phyloP scores from a whole-genome alignment of 53 echinoderm and acorn worm genomes.

The Patiria pectinifera region DNA sequence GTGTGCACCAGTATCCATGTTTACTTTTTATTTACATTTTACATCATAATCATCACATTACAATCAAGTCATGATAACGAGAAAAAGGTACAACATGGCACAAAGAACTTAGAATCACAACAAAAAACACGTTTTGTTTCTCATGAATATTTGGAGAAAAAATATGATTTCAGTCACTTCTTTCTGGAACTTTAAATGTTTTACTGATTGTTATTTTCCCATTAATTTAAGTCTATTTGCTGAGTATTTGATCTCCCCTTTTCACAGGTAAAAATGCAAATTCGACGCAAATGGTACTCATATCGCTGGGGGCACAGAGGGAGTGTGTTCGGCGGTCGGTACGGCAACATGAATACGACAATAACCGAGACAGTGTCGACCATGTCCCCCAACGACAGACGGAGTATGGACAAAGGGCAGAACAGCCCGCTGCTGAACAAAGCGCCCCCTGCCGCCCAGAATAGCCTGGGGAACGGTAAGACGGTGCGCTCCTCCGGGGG shows the following conservation, averaged over 20 bases:
- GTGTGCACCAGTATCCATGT: constrained; percentile 57
- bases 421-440: constrained; percentile 67
- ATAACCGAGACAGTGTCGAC: constrained; percentile 85
- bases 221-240: background rate
- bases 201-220: background rate
- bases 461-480: constrained; percentile 50
- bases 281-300: constrained; percentile 88
- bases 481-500: constrained; percentile 3
- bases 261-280: constrained; percentile 91
- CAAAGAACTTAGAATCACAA: background rate
- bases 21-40: constrained; percentile 40
- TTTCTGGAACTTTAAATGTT: background rate
- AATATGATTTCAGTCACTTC: background rate
- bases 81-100: background rate
- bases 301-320: constrained; percentile 80
- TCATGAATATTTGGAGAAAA: background rate
- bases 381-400: constrained; percentile 65
- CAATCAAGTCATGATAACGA: background rate
- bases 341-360: constrained; percentile 84
- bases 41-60: constrained; percentile 36
- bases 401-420: constrained; percentile 65
- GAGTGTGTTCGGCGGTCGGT: constrained; percentile 85
- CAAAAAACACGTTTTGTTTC: background rate
- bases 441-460: constrained; percentile 47
- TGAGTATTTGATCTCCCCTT: background rate